Evolutionary conservation across 2,113 vertebrate species (phyloP).

Genomic region (Heptranchias perlo): DNA sequence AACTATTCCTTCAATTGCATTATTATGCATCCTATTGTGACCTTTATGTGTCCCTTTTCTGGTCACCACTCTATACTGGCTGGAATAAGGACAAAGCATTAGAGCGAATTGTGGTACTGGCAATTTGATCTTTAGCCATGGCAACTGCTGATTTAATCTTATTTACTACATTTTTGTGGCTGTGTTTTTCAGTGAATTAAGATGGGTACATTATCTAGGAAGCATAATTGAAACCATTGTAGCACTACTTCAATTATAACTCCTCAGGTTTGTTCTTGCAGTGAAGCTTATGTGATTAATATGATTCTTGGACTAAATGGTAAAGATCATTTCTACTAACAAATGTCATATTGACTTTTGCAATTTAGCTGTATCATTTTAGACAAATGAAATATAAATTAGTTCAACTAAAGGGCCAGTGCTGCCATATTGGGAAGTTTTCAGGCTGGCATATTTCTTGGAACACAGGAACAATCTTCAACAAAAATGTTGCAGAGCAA

Average conservation of each 20-base stretch:
- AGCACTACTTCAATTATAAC: not conserved
- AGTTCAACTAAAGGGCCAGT: not conserved
- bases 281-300: not conserved
- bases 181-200: not conserved
- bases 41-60: conserved; percentile 13
- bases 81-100: not conserved
- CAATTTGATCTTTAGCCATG: conserved; percentile 31
- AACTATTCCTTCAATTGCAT: not conserved
- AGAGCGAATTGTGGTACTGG: not conserved
- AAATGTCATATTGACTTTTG: not conserved
- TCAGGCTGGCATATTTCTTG: not conserved
- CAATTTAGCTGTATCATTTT: not conserved
- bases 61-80: not conserved
- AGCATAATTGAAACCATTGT: conserved; percentile 16
- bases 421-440: too few relatives aligned
- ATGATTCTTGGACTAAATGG: not conserved
- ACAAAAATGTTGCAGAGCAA: not conserved
- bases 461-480: not conserved
- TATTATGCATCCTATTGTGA: not conserved
- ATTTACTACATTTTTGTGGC: not conserved
- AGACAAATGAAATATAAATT: not conserved
- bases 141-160: conserved; percentile 4
- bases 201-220: not conserved
- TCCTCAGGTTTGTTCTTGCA: not conserved
- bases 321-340: not conserved